Base-by-base conservation (phyloP, 2,888 invertebrate genomes). In the Leucozona laternaria region DNA sequence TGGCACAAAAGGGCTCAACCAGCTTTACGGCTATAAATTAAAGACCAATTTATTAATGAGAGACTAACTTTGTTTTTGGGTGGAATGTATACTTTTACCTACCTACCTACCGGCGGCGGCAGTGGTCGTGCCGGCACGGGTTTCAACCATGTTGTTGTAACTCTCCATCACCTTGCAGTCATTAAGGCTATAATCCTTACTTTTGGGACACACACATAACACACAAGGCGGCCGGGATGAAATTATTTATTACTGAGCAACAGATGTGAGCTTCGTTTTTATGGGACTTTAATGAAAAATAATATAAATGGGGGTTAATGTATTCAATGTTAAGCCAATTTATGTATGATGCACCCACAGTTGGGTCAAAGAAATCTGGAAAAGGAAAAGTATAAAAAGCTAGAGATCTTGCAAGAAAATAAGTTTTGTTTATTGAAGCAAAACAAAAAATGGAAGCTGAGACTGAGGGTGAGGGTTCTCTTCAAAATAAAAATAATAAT, bases 11-110 rank as follows among this genome's bases (percentile, higher is more conserved):
- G 83, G 28, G 28, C 71, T 79, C 31, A 84, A 64, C 62, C 64
- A 64, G 57, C 62, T 62, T 79, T 81, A 77, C 68, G 62, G 72
- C 72, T 77, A 81, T 76, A 85, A 85, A 85, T 85, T 81, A 85
- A 85, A 77, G 76, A 77, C 72, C 77, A 77, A 77, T 85, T 68
- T 85, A 80, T 85, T 85, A 77, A 85, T 66, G 72, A 77, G 72
- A 85, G 72, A 55, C 55, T 70, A 68, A 77, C 60, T 58, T 62
- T 60, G 60, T 73, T 73, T 31, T 1, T 31, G 43, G 68, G 22
- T 60, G 62, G 25, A 22, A 45, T 55, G 62, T 37, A 40, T 15
- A 8, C 43, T 10, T 22, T n/a, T n/a, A 11, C 37, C n/a, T n/a
- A n/a, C n/a, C n/a, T n/a, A n/a, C n/a, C n/a, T n/a, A n/a, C n/a